Evolutionary conservation across 2,888 invertebrate species (phyloP).

Genomic region (Mechanitis mazaeus): DNA sequence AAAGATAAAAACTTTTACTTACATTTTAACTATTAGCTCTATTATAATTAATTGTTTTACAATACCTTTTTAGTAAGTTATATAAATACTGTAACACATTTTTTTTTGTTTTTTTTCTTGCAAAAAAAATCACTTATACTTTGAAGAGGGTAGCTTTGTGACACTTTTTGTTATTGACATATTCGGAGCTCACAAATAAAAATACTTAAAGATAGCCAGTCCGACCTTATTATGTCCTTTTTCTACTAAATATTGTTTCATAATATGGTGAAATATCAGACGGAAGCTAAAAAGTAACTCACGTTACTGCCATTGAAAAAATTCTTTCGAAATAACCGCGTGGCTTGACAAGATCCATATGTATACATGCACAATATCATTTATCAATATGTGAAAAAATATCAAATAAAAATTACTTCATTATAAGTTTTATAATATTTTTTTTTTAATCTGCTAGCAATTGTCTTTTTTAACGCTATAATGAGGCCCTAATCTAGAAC

Average conservation of each 20-base stretch:
- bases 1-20: no score
- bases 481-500: no score
- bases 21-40: no score
- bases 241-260: neutral
- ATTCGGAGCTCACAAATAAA: slow-evolving; percentile 1
- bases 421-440: no score
- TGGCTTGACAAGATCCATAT: slow-evolving; percentile 62
- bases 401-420: no score
- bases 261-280: slow-evolving; percentile 48
- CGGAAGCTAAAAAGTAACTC: slow-evolving; percentile 65
- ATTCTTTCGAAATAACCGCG: slow-evolving; percentile 66
- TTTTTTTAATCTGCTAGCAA: no score
- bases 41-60: neutral
- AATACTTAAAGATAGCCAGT: slow-evolving; percentile 4
- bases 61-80: no score
- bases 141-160: slow-evolving; percentile 18
- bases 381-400: slow-evolving; percentile 31
- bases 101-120: slow-evolving; percentile 9
- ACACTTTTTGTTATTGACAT: slow-evolving; percentile 13
- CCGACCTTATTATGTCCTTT: neutral
- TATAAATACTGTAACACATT: no score
- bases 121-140: slow-evolving; percentile 8
- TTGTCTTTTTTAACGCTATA: no score
- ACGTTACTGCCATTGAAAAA: slow-evolving; percentile 71
- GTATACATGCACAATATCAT: slow-evolving; percentile 74